Percentiles rank a stretch among this genome's conserved stretches.
Conservation (phyloP, 2,113 vertebrate species). For the Glaucomys volans region DNA sequence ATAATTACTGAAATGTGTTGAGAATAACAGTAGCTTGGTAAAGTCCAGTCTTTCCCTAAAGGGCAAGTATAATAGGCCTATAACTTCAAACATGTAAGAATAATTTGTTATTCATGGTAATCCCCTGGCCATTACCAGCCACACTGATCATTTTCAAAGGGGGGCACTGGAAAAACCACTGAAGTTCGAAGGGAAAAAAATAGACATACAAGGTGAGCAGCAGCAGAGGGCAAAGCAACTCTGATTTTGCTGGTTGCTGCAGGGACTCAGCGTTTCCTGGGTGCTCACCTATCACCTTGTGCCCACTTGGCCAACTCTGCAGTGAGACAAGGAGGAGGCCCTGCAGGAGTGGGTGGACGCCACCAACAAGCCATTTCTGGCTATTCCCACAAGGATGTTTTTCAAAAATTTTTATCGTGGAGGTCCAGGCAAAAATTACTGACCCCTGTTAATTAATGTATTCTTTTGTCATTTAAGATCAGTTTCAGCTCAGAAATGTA, state of each 20-base stretch:
- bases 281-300: neutral
- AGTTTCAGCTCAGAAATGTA: neutral
- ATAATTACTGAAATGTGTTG: constrained; percentile 64
- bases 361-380: neutral
- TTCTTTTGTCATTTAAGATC: neutral
- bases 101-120: constrained; percentile 73
- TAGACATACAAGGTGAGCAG: neutral
- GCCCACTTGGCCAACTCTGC: neutral
- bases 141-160: constrained; percentile 69
- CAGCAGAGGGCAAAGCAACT: neutral
- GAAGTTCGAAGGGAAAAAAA: constrained; percentile 57
- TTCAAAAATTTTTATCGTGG: neutral
- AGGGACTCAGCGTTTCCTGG: neutral
- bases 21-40: constrained; percentile 58
- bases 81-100: constrained; percentile 64
- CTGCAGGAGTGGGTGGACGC: neutral
- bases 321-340: neutral
- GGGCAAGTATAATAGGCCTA: constrained; percentile 60
- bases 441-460: neutral
- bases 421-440: neutral
- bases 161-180: neutral
- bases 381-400: neutral
- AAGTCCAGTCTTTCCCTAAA: constrained; percentile 64
- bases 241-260: neutral
- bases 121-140: constrained; percentile 48